Base-by-base conservation (phyloP, 2,113 vertebrate genomes). In the Dasyurus viverrinus region DNA sequence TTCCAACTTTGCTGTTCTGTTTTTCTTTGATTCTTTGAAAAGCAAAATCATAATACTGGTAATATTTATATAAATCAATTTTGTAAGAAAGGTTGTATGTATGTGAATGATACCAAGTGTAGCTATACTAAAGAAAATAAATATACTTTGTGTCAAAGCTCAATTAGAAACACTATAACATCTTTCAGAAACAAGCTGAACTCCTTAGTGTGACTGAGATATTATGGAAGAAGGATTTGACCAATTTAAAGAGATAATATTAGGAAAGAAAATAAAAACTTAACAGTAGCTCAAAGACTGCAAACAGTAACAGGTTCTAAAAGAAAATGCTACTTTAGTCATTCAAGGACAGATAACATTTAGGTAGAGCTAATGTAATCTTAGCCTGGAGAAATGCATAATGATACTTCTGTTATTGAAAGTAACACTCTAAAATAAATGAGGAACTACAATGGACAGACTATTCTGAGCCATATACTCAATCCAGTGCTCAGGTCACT, bases 1-100 rank as follows among this genome's bases (percentile, higher is more conserved):
- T 93, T 89, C 48, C 48, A 54, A 1, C 14, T 94, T 91, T 91
- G 84, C 90, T 95, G 54, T 84, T 93, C 76, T 94, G 95, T 89
- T 89, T 92, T 93, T 93, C n/a, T 95, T 27, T 95, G 46, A 91
- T 57, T 84, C 27, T 92, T 30, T 42, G 68, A 42, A 68, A 68
- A 68, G 68, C 42, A 6, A 42, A 84, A 76, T 76, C 30, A 91
- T 91, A 94, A 90, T 92, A 46, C 92, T 93, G 53, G 22, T 36
- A 95, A 57, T 90, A 53, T 4, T 57, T 96, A 90, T 54, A 50
- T 11, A 93, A 52, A 50, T 54, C 47, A 26, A 2, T 23, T 48
- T n/a, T 90, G 27, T 84, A 22, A 84, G 36, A n/a, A 84, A 84
- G 19, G 19, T 84, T 84, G 5, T 42, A 7, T 23, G n/a, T 22